Conservation (phyloP, 2,113 vertebrate species). For the Semicossyphus pulcher region DNA sequence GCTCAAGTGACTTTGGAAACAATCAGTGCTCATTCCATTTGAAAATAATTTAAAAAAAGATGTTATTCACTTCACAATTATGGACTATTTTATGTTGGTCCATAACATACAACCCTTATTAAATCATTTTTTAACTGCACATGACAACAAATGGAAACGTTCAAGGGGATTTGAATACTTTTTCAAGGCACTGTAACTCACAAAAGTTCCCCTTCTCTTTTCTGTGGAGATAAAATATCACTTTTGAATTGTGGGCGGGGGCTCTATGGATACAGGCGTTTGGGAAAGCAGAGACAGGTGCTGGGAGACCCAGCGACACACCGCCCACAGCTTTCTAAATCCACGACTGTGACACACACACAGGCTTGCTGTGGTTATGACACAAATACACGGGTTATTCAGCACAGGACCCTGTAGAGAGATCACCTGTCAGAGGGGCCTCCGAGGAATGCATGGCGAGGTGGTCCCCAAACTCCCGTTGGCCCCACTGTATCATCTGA, state of each 20-base stretch:
- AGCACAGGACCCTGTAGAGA: conserved; percentile 37
- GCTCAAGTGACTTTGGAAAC: too few species aligned
- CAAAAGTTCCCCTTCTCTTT: neutral
- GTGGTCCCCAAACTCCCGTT: conserved; percentile 36
- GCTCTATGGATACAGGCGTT: conserved; percentile 31
- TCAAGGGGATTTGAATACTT: too few species aligned
- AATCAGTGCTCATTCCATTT: too few species aligned
- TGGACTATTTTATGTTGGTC: too few species aligned
- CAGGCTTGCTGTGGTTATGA: conserved; percentile 55
- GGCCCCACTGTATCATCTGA: conserved; percentile 18
- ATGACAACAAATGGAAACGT: too few species aligned
- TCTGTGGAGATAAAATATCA: conserved; percentile 34
- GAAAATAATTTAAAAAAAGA: too few species aligned
- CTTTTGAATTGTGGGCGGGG: conserved; percentile 39
- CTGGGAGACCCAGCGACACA: conserved; percentile 30
- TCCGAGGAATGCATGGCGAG: conserved; percentile 47
- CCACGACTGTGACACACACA: conserved; percentile 64
- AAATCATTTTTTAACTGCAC: too few species aligned
- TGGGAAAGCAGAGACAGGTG: conserved; percentile 68
- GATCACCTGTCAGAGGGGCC: conserved; percentile 64
- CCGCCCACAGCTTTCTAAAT: conserved; percentile 61
- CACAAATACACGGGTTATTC: conserved; percentile 54
- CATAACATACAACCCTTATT: too few species aligned
- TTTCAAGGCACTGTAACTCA: too few species aligned
- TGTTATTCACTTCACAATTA: too few species aligned